These are phyloP conservation scores for Rhipidura dahli DNA, from an alignment of 2,113 vertebrate species.

Conservation along the genomic window DNA sequence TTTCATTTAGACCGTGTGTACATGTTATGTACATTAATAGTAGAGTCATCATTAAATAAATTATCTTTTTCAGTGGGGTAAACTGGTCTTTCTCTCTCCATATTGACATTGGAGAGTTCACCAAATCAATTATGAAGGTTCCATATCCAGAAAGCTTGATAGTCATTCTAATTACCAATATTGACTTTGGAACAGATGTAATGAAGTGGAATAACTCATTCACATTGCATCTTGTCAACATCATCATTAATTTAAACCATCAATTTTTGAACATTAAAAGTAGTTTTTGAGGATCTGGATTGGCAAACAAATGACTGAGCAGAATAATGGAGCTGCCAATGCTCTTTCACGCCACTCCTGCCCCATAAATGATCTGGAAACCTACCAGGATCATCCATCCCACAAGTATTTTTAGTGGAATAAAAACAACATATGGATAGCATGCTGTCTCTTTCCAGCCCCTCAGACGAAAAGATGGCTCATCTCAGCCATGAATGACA, in stretches of 20 bases:
- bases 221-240: constrained; percentile 2
- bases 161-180: background rate
- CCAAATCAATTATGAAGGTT: background rate
- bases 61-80: background rate
- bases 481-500: background rate
- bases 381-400: background rate
- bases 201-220: constrained; percentile 35
- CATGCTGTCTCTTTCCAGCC: background rate
- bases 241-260: constrained; percentile 4
- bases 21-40: background rate
- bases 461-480: background rate
- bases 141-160: background rate
- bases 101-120: background rate
- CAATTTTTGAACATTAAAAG: background rate
- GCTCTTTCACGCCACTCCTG: background rate
- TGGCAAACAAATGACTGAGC: background rate
- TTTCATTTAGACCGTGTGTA: background rate
- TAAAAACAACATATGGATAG: background rate
- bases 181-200: background rate
- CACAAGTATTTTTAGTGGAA: background rate
- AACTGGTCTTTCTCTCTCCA: background rate
- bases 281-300: background rate
- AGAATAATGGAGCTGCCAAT: background rate
- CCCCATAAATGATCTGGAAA: background rate
- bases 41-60: background rate